These are phyloP conservation scores for Heteractis magnifica DNA, from an alignment of 92 coral and sea anemone genomes.

Conservation along the genomic window DNA sequence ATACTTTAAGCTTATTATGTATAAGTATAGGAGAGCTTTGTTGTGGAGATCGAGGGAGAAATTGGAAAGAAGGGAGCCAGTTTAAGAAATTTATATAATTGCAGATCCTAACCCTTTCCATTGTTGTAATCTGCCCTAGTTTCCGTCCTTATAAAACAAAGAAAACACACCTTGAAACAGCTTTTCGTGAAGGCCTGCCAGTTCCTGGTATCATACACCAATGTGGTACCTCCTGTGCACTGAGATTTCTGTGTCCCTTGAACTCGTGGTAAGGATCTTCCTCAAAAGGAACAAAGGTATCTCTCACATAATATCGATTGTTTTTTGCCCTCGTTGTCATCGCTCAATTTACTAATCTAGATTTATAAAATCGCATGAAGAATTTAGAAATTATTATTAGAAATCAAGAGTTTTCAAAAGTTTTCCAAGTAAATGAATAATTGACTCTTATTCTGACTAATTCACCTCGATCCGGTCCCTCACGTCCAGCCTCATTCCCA, in stretches of 20 bases:
- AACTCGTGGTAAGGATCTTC: conserved; percentile 87
- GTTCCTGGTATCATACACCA: conserved; percentile 98
- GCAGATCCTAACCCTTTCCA: neutral
- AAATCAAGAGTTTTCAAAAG: too few species aligned
- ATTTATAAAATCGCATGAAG: too few species aligned
- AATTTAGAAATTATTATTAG: too few species aligned
- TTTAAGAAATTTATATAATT: too few species aligned
- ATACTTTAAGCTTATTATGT: too few species aligned
- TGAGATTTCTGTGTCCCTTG: conserved; percentile 89
- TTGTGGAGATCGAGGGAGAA: too few species aligned
- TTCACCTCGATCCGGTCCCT: conserved; percentile 47
- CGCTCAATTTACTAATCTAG: too few species aligned
- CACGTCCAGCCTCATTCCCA: conserved; percentile 71
- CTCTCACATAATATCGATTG: conserved; percentile 50
- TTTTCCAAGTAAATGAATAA: too few species aligned
- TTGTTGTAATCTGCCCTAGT: too few species aligned
- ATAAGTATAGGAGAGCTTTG: too few species aligned
- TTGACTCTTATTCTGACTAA: too few species aligned
- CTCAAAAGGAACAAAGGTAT: conserved; percentile 72
- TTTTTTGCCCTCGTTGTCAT: neutral
- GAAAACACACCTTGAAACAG: conserved; percentile 72
- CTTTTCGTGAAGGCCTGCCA: conserved; percentile 82
- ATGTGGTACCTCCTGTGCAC: conserved; percentile 79
- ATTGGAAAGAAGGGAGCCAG: too few species aligned
- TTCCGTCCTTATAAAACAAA: neutral